These are phyloP conservation scores for Diprion similis DNA, from an alignment of 1,140 invertebrate genomes.

Conservation along the genomic window DNA sequence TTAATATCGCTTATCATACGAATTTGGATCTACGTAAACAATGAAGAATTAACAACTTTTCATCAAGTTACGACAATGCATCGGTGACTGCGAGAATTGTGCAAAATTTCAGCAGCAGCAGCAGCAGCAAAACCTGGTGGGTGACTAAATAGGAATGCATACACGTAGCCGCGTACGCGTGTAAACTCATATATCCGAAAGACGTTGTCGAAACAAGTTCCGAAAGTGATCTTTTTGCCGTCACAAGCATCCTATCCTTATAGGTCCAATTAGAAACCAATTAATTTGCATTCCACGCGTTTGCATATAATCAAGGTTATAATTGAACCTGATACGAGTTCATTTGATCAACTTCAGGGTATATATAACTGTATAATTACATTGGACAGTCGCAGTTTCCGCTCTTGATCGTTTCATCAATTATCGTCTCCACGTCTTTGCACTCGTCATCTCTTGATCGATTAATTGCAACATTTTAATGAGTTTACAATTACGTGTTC, in stretches of 20 bases:
- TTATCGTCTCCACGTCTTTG: not conserved
- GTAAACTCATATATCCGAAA: not conserved
- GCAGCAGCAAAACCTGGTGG: not conserved
- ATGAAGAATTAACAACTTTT: no score
- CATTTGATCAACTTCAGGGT: not conserved
- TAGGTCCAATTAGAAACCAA: not conserved
- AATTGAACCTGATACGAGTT: not conserved
- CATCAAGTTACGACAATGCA: not conserved
- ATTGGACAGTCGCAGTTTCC: not conserved
- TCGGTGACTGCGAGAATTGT: not conserved
- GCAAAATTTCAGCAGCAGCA: not conserved
- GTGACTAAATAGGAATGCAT: not conserved
- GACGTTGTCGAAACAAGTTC: conserved; percentile 1
- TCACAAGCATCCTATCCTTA: not conserved
- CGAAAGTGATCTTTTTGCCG: not conserved
- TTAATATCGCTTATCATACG: no score
- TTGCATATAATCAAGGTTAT: not conserved
- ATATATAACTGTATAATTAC: not conserved
- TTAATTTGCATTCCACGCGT: conserved; percentile 5
- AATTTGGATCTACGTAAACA: no score
- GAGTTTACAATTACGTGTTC: no score
- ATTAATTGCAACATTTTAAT: no score
- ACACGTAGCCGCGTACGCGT: not conserved
- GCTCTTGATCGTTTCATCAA: no score
- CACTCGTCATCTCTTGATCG: not conserved